A percentile compares a stretch with the other conserved stretches of the same genome.
phyloP scores from a whole-genome alignment of 1,140 invertebrate species.

The Solenopsis fugax region DNA sequence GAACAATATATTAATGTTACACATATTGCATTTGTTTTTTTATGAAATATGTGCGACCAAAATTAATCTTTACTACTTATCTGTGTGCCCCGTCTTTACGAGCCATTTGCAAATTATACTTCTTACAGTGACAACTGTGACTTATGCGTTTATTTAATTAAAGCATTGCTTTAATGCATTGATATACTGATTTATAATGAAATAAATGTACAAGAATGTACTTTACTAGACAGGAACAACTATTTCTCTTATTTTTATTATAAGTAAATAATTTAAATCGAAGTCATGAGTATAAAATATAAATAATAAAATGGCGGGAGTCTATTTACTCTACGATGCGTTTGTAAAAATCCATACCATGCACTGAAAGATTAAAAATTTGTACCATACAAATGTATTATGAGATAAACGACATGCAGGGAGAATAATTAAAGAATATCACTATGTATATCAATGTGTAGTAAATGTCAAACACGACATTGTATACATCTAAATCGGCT shows the following conservation, averaged over 20 bases:
- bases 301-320: not conserved
- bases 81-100: not conserved
- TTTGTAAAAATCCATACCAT: not conserved
- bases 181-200: not conserved
- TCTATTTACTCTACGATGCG: not conserved
- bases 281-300: not conserved
- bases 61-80: constrained; percentile 23
- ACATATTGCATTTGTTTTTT: not conserved
- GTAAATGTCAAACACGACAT: not conserved
- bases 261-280: not conserved
- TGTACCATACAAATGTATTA: no score
- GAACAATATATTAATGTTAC: not conserved
- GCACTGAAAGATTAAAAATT: not conserved
- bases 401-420: no score
- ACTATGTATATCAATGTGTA: not conserved
- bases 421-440: not conserved
- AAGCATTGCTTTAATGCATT: not conserved
- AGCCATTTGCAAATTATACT: constrained; percentile 14
- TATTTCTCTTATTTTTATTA: not conserved
- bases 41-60: constrained; percentile 10
- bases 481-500: not conserved
- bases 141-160: not conserved
- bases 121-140: not conserved
- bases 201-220: not conserved
- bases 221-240: not conserved